Base-by-base conservation (phyloP, 2,888 invertebrate species). In the Melangyna quadrimaculata region DNA sequence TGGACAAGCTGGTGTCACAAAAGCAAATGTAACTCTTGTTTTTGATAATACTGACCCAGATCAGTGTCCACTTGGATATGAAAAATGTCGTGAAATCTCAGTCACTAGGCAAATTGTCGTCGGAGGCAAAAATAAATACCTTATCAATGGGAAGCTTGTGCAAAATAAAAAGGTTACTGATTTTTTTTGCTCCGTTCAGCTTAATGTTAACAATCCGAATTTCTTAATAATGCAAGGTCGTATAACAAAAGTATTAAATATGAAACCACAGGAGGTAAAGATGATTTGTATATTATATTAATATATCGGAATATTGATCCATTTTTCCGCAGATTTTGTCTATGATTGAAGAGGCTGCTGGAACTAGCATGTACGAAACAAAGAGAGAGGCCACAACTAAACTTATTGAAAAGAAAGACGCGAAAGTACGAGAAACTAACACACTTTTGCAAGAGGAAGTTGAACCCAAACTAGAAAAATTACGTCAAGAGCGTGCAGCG, bases 221-320 rank as follows among this genome's bases (percentile, higher is more conserved):
- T 99, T 99, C 93, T 94, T 99, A 40, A 99, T 99, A 90, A 99
- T 99, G 99, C 99, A 99, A 94, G 99, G 99, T 0, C 95, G 98
- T 87, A 98, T 99, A 88, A 99, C 99, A 1, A 99, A 99, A 93
- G 99, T 99, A 2, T 93, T 99, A 29, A 99, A 98, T 91, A 99
- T 99, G 99, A 99, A 99, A 91, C 98, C 99, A 0, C 94, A 95
- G 55, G 99, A 99, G 94, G 97, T 97, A 92, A 90, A 90, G 87
- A 24, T 55, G 1, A 57, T 32, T 22, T 48, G 22, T 10, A 19
- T 22, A 12, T 22, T 12, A 6, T 5, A 22, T 2, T 24, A 14
- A 14, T 10, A 19, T 57, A n/a, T 5, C 3, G 1, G 19, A 19
- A 35, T 0, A 19, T 19, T 43, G 48, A 43, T 1, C 3, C 0